Evolutionary conservation across 2,888 invertebrate species (phyloP).

Genomic region (Lithosia quadra): DNA sequence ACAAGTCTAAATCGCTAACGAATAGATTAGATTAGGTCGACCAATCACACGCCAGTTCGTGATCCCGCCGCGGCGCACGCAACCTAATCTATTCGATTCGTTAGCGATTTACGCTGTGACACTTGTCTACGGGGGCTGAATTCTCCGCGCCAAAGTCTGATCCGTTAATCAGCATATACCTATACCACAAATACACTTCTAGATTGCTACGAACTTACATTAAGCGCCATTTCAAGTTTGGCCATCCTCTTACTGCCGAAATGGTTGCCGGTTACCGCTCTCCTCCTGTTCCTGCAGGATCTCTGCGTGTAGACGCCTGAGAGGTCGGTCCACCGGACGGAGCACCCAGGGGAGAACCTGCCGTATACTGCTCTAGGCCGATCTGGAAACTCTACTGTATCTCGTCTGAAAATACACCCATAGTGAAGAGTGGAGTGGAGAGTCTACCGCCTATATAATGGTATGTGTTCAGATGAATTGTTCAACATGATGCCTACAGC

Average conservation of each 20-base stretch:
- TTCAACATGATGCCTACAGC: too few species aligned
- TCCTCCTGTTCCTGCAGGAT: slow-evolving; percentile 63
- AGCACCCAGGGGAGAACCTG: slow-evolving; percentile 75
- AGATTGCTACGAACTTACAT: slow-evolving; percentile 19
- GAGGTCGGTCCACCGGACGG: slow-evolving; percentile 74
- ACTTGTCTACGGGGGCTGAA: too few species aligned
- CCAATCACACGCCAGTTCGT: too few species aligned
- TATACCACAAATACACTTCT: too few species aligned
- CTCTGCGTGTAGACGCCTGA: slow-evolving; percentile 74
- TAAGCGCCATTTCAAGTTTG: slow-evolving; percentile 34
- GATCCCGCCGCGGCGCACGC: too few species aligned
- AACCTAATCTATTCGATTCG: too few species aligned
- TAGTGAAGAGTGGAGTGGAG: not conserved
- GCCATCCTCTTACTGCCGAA: slow-evolving; percentile 63
- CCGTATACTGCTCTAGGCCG: slow-evolving; percentile 67
- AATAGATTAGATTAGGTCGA: too few species aligned
- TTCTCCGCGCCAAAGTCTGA: not conserved
- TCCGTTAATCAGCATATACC: not conserved
- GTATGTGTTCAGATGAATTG: too few species aligned
- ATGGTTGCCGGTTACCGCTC: slow-evolving; percentile 64
- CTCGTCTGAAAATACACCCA: slow-evolving; percentile 46
- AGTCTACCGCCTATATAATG: too few species aligned
- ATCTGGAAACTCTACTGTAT: slow-evolving; percentile 47
- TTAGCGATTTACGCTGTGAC: too few species aligned
- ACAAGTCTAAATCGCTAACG: too few species aligned